These are phyloP conservation scores for Carassius carassius DNA, from an alignment of 2,113 vertebrate species.

Conservation along the genomic window DNA sequence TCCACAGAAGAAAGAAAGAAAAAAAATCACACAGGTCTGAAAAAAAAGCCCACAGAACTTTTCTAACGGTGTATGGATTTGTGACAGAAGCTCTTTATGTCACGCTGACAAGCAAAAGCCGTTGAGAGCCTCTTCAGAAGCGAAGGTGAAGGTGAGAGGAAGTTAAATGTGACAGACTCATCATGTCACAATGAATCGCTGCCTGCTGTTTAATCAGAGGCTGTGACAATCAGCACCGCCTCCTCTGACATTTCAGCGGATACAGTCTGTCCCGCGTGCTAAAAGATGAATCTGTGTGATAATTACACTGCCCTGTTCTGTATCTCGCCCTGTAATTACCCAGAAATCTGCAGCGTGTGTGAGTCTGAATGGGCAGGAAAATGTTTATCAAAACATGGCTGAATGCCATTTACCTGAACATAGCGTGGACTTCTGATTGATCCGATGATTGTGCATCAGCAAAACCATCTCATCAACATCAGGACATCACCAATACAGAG, in stretches of 20 bases:
- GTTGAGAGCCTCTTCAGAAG: neutral
- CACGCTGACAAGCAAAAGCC: neutral
- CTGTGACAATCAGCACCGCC: neutral
- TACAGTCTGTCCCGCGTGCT: neutral
- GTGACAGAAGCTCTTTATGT: neutral
- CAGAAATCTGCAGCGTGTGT: neutral
- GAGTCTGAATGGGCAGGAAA: neutral
- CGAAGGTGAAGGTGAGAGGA: conserved; percentile 19
- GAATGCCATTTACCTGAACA: neutral
- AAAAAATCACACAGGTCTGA: neutral
- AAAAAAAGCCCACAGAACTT: neutral
- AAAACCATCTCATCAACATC: neutral
- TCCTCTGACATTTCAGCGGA: conserved; percentile 41
- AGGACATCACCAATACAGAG: neutral
- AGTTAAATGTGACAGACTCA: neutral
- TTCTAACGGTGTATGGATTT: neutral
- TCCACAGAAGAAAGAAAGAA: neutral
- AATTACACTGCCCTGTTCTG: conserved; percentile 38
- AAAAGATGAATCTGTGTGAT: conserved; percentile 40
- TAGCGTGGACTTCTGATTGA: neutral
- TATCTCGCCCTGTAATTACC: conserved; percentile 32
- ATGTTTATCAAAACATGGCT: conserved; percentile 17
- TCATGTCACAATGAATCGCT: conserved; percentile 1
- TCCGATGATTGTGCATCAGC: neutral
- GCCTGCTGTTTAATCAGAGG: conserved; percentile 22